Base-by-base conservation (phyloP, 2,888 invertebrate genomes). In the Tanypteryx hageni region DNA sequence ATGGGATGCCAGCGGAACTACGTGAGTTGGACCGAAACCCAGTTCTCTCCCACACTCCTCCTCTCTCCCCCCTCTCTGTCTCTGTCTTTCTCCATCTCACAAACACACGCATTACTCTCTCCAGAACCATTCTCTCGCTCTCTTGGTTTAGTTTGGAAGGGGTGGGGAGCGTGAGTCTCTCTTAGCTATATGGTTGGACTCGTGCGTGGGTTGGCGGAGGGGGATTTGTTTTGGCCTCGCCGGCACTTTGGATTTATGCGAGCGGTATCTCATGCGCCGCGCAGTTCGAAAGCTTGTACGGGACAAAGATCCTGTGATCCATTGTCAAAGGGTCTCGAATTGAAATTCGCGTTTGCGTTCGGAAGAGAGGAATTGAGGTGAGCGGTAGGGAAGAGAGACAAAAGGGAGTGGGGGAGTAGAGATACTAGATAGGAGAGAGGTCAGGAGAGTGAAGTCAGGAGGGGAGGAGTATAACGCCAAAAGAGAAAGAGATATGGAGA, bases 11-110 rank as follows among this genome's bases (percentile, higher is more conserved):
- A 64, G 18, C 64, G 44, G 14, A 44, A 68, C n/a, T 68, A 89
- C 89, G 89, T 89, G 89, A 64, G 89, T 89, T 68, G 64, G 89
- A 68, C 68, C 89, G 64, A 18, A 89, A 89, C 89, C 89, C 89
- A 68, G 57, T 59, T 27, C 59, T 85, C 85, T 14, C 22, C 86
- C 82, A 16, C 82, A 31, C 83, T 0, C 83, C 18, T 16, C n/a
- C 31, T 27, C 16, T 7, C 13, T 27, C 27, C 82, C 7, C 83
- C 9, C 83, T 0, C 18, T n/a, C 56, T 18, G 14, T 0, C 18
- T n/a, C 56, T 18, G 14, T 83, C 83, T n/a, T 44, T 68, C 44
- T 18, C 9, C 31, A 58, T 13, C 27, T 22, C 18, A 5, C 27
- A 31, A 16, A 58, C 18, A 61, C 89, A 44, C 64, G 44, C 89